Evolutionary conservation across 23 tunicate genomes (phyloP).

Genomic region (Botrylloides violaceus): DNA sequence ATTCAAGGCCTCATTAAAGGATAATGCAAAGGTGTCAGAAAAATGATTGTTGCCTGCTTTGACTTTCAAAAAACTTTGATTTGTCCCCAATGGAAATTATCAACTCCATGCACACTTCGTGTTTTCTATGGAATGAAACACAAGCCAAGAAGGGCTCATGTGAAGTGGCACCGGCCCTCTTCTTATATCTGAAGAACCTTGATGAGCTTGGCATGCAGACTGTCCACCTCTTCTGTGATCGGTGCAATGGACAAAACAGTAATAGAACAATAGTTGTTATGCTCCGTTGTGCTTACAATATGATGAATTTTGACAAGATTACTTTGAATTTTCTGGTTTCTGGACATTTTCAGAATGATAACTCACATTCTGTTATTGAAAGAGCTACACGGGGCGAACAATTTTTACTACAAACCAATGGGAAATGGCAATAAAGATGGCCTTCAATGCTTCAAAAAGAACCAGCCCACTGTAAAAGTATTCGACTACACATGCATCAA

Average conservation of each 20-base stretch:
- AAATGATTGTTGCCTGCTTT: neutral
- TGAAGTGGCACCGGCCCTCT: neutral
- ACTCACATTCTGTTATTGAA: neutral
- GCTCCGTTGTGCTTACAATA: neutral
- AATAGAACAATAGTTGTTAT: neutral
- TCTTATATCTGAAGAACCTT: neutral
- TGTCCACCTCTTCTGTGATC: conserved; percentile 5
- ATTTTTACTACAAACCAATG: neutral
- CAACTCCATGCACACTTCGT: neutral
- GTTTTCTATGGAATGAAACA: conserved; percentile 4
- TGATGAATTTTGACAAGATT: no score
- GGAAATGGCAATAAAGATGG: conserved; percentile 2
- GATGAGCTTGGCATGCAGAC: neutral
- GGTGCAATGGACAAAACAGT: conserved; percentile 1
- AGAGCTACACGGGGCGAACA: neutral
- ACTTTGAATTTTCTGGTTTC: neutral
- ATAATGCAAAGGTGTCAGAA: neutral
- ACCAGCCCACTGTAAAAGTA: neutral
- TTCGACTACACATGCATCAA: neutral
- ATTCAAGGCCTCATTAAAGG: neutral
- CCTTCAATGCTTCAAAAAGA: neutral
- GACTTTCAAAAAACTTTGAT: conserved; percentile 8
- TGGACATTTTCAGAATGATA: neutral
- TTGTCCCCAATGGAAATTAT: neutral
- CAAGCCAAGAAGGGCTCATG: conserved; percentile 3